These are phyloP conservation scores for Microplitis deprimator DNA, from an alignment of 2,888 invertebrate genomes.

Conservation along the genomic window DNA sequence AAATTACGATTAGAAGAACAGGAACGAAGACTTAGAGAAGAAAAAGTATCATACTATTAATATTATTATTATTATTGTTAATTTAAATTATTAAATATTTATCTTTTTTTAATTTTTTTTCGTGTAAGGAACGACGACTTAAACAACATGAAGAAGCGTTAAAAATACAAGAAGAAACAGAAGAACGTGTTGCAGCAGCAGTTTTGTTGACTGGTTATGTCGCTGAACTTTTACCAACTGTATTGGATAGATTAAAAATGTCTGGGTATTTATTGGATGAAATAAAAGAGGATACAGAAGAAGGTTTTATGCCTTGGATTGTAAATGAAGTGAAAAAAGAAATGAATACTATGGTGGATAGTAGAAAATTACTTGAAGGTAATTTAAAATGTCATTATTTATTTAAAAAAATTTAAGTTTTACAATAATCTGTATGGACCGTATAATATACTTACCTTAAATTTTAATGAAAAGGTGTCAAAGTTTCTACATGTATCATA, in stretches of 20 bases:
- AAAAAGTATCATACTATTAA: conserved; percentile 74
- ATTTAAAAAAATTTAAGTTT: neutral
- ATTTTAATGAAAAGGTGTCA: neutral
- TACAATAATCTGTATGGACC: neutral
- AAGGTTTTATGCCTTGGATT: conserved; percentile 90
- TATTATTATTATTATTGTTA: neutral
- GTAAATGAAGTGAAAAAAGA: conserved; percentile 86
- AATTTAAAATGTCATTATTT: conserved; percentile 51
- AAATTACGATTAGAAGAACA: conserved; percentile 85
- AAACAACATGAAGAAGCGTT: conserved; percentile 80
- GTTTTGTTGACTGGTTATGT: conserved; percentile 89
- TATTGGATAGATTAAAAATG: conserved; percentile 84
- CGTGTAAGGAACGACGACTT: conserved; percentile 77
- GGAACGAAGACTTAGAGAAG: conserved; percentile 79
- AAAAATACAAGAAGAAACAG: conserved; percentile 80
- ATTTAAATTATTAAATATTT: conserved; percentile 2
- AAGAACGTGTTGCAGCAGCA: conserved; percentile 86
- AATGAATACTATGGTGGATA: conserved; percentile 85
- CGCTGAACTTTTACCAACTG: conserved; percentile 87
- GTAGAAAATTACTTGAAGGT: conserved; percentile 86
- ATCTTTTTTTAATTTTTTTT: neutral
- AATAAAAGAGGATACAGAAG: conserved; percentile 79
- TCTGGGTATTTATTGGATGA: conserved; percentile 80
- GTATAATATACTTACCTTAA: neutral
- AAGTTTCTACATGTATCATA: neutral